Percentiles rank a stretch among this genome's conserved stretches.
Evolutionary conservation across 2,888 invertebrate species (phyloP).

Genomic region (Acleris emargana): DNA sequence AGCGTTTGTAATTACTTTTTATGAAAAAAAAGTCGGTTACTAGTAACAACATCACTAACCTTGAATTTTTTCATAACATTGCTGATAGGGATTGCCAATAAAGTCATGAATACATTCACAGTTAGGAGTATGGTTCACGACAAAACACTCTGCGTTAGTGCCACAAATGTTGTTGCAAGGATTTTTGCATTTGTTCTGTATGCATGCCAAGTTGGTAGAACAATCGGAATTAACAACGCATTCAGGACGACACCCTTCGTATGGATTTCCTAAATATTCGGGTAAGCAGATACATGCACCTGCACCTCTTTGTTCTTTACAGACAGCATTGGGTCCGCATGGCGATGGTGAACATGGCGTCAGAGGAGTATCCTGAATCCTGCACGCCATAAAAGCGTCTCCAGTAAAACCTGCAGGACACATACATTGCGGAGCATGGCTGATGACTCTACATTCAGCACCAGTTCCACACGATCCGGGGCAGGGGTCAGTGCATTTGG

Average conservation of each 20-base stretch:
- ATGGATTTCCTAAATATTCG: constrained; percentile 90
- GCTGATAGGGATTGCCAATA: constrained; percentile 85
- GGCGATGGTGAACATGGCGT: constrained; percentile 88
- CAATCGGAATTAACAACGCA: constrained; percentile 90
- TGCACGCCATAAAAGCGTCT: constrained; percentile 85
- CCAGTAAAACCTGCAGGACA: constrained; percentile 86
- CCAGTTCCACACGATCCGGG: constrained; percentile 88
- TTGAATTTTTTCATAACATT: constrained; percentile 71
- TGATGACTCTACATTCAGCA: constrained; percentile 88
- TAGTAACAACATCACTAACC: constrained; percentile 47
- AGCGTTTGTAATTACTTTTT: not conserved
- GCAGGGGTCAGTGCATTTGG: constrained; percentile 90
- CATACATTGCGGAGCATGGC: constrained; percentile 89
- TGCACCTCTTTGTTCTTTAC: constrained; percentile 86
- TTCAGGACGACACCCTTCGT: constrained; percentile 90
- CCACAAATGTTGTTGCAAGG: constrained; percentile 91
- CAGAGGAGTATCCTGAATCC: constrained; percentile 71
- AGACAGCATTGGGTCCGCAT: constrained; percentile 89
- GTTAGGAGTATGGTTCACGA: constrained; percentile 87
- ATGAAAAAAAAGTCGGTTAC: not conserved
- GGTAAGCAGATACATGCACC: constrained; percentile 88
- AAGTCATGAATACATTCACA: constrained; percentile 87
- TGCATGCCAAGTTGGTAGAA: constrained; percentile 87
- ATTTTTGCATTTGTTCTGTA: constrained; percentile 88
- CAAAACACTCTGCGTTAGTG: constrained; percentile 88